Conservation (phyloP, 1,140 invertebrate species). For the Diploscapter pachys region DNA sequence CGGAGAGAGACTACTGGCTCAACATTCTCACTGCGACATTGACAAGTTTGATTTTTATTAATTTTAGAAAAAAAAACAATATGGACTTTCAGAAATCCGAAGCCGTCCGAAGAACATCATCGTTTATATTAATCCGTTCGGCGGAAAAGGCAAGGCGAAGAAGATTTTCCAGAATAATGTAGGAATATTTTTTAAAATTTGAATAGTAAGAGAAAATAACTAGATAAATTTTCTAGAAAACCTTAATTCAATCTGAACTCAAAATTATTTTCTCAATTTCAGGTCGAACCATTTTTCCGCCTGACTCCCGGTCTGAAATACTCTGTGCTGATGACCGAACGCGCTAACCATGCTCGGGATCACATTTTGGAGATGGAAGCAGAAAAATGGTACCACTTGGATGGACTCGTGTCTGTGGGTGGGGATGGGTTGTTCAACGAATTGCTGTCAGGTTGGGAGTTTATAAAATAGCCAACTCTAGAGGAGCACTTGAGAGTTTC, state of each 20-base stretch:
- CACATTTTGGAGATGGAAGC: conserved; percentile 61
- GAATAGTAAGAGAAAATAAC: no score
- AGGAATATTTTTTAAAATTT: no score
- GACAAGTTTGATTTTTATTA: conserved; percentile 21
- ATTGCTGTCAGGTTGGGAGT: conserved; percentile 63
- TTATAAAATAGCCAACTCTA: no score
- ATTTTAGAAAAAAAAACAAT: background rate
- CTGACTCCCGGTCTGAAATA: conserved; percentile 69
- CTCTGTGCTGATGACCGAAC: conserved; percentile 66
- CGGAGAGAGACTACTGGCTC: conserved; percentile 36
- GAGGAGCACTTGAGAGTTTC: no score
- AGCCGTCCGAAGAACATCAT: conserved; percentile 71
- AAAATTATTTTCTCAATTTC: background rate
- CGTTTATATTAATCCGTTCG: conserved; percentile 80
- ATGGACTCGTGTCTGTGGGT: conserved; percentile 73
- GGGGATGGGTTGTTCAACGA: conserved; percentile 85
- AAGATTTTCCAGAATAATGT: conserved; percentile 42
- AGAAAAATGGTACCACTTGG: conserved; percentile 46
- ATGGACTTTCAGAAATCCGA: conserved; percentile 62
- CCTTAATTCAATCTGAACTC: no score
- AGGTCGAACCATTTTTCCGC: conserved; percentile 69
- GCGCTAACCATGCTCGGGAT: conserved; percentile 75
- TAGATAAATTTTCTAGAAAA: no score
- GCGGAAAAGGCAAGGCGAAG: conserved; percentile 73
- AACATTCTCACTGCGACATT: conserved; percentile 25